These are phyloP conservation scores for Gymnosoma rotundatum DNA, from an alignment of 2,888 invertebrate genomes.

Conservation along the genomic window DNA sequence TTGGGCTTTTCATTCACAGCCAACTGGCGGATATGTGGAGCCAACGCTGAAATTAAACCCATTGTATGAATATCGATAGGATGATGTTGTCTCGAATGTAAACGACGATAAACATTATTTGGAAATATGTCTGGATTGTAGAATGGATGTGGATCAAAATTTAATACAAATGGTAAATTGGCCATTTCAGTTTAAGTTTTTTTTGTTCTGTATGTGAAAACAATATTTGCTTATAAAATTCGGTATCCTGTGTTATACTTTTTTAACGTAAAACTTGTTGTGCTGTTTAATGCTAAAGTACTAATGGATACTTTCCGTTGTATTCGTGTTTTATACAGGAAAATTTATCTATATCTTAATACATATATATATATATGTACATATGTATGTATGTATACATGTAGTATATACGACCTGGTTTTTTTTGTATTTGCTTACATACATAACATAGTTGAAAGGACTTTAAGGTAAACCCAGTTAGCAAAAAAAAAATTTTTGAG, in stretches of 20 bases:
- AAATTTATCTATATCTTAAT: slow-evolving; percentile 22
- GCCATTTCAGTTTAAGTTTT: slow-evolving; percentile 72
- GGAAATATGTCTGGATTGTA: slow-evolving; percentile 79
- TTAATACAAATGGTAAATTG: slow-evolving; percentile 78
- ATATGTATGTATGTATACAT: background rate
- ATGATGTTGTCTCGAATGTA: slow-evolving; percentile 76
- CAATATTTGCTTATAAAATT: background rate
- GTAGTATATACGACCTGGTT: slow-evolving; percentile 36
- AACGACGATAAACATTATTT: slow-evolving; percentile 76
- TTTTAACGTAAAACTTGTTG: background rate
- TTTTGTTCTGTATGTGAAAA: slow-evolving; percentile 53
- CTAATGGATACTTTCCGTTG: slow-evolving; percentile 40
- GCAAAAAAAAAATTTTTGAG: background rate
- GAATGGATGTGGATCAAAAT: slow-evolving; percentile 77
- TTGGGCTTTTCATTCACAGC: slow-evolving; percentile 73
- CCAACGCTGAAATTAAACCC: slow-evolving; percentile 77
- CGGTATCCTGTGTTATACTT: background rate
- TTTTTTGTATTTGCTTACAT: slow-evolving; percentile 2
- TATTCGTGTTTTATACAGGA: slow-evolving; percentile 23
- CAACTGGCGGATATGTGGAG: slow-evolving; percentile 76
- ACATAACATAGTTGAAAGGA: slow-evolving; percentile 1
- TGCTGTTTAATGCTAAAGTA: slow-evolving; percentile 9
- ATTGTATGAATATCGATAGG: slow-evolving; percentile 77
- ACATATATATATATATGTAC: background rate
- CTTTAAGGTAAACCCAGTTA: slow-evolving; percentile 12